Base-by-base conservation (phyloP, 2,113 vertebrate genomes). In the Geothlypis trichas region DNA sequence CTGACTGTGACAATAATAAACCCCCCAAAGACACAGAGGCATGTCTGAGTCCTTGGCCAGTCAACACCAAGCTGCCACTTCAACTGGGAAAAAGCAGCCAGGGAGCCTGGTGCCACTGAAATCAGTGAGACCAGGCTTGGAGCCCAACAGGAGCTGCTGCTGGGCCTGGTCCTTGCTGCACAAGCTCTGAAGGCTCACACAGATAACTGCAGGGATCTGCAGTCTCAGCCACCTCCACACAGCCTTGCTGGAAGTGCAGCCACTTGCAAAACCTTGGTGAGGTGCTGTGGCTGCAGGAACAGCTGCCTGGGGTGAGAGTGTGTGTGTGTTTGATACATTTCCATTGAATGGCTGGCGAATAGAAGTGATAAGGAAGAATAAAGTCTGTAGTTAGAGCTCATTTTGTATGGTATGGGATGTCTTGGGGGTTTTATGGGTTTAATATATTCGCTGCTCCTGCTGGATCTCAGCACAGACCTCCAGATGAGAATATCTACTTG, bases 401-500 rank as follows among this genome's bases (percentile, higher is more conserved):
- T 95, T 97, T 86, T 30, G 75, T 83, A 84, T 54, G 39, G 91
- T n/a, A 83, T 0, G 0, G 66, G 87, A 77, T 69, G 73, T 95
- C 96, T 94, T 83, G 79, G 81, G 86, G 90, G 57, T 21, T 81
- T 95, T 95, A 96, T 76, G 58, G 59, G 55, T 95, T 94, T 96
- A 95, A 94, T 94, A 73, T 90, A 89, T 89, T 94, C 3, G 0
- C 73, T 68, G 46, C 54, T 96, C 86, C 27, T 20, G 31, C 41
- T 92, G 52, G 84, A 90, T 94, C 79, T 87, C 51, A 73, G 85
- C 69, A 81, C 47, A 87, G 80, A 79, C 88, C 66, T 95, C 54
- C 76, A 92, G 80, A 96, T 74, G 69, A 97, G 84, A 94, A 39
- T 82, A 84, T 19, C 91, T 96, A 90, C 84, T 96, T 93, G 95